A percentile compares a stretch with the other conserved stretches of the same genome.
phyloP scores from a whole-genome alignment of 1,140 invertebrate genomes.

The Zaprionus kolodkinae region DNA sequence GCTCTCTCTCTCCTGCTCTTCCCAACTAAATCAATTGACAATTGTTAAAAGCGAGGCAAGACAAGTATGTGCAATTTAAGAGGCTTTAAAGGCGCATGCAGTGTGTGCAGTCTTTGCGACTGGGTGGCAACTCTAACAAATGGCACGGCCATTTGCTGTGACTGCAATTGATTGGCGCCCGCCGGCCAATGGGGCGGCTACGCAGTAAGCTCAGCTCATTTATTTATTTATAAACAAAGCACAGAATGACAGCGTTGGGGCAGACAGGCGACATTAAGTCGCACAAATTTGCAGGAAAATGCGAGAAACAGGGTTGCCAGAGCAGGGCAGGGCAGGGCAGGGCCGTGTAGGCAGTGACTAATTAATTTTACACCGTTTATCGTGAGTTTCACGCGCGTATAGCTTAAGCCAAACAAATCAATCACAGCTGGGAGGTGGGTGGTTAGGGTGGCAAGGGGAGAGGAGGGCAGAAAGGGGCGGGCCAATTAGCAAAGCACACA shows the following conservation, averaged over 20 bases:
- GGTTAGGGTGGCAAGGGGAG: too few relatives aligned
- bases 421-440: slow-evolving; percentile 43
- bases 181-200: slow-evolving; percentile 22
- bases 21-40: slow-evolving; percentile 47
- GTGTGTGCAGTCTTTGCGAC: not conserved
- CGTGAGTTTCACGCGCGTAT: slow-evolving; percentile 64
- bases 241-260: slow-evolving; percentile 30
- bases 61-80: slow-evolving; percentile 10
- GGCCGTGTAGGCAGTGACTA: slow-evolving; percentile 59
- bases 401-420: slow-evolving; percentile 76
- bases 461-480: not conserved
- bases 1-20: not conserved
- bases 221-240: slow-evolving; percentile 73
- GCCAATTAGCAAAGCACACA: slow-evolving; percentile 73
- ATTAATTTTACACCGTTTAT: slow-evolving; percentile 82
- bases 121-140: slow-evolving; percentile 38
- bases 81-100: slow-evolving; percentile 12
- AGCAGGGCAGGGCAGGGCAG: not conserved
- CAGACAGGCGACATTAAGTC: slow-evolving; percentile 53
- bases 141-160: slow-evolving; percentile 30
- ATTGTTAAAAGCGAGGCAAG: slow-evolving; percentile 19
- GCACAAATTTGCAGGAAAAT: slow-evolving; percentile 40
- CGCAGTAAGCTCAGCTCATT: slow-evolving; percentile 49
- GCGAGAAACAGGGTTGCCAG: slow-evolving; percentile 20
- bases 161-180: slow-evolving; percentile 51